Conservation (phyloP, 2,888 invertebrate species). For the Bhutanitis thaidina region DNA sequence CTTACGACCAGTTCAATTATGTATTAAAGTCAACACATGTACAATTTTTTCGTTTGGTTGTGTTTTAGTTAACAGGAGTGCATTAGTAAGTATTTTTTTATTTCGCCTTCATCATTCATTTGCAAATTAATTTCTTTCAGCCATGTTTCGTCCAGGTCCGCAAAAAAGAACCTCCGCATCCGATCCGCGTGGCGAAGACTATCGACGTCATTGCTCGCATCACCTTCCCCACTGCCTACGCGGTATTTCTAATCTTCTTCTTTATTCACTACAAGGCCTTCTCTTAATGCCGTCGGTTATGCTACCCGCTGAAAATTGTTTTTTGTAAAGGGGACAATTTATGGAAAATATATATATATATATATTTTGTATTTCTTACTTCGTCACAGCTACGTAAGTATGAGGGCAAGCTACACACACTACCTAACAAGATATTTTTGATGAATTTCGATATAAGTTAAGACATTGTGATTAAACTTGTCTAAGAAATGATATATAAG, state of each 20-base stretch:
- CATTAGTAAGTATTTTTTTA: constrained; percentile 26
- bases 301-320: constrained; percentile 44
- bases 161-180: constrained; percentile 95
- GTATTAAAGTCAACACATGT: too few relatives aligned
- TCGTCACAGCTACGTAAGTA: constrained; percentile 39
- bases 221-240: constrained; percentile 95
- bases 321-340: constrained; percentile 47
- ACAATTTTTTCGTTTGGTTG: not conserved
- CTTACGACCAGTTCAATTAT: constrained; percentile 2
- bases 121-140: constrained; percentile 78
- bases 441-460: constrained; percentile 47
- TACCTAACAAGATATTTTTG: constrained; percentile 41
- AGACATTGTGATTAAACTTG: constrained; percentile 54
- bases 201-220: constrained; percentile 96
- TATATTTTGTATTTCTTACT: constrained; percentile 43
- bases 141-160: constrained; percentile 92
- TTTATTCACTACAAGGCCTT: constrained; percentile 96
- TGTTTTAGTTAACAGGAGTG: constrained; percentile 16
- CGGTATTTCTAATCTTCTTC: constrained; percentile 96
- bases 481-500: too few relatives aligned
- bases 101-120: constrained; percentile 63
- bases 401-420: constrained; percentile 38
- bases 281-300: constrained; percentile 77
- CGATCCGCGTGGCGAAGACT: constrained; percentile 95
- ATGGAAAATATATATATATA: constrained; percentile 48